Base-by-base conservation (phyloP, 1,140 invertebrate species). In the Cardiocondyla obscurior region DNA sequence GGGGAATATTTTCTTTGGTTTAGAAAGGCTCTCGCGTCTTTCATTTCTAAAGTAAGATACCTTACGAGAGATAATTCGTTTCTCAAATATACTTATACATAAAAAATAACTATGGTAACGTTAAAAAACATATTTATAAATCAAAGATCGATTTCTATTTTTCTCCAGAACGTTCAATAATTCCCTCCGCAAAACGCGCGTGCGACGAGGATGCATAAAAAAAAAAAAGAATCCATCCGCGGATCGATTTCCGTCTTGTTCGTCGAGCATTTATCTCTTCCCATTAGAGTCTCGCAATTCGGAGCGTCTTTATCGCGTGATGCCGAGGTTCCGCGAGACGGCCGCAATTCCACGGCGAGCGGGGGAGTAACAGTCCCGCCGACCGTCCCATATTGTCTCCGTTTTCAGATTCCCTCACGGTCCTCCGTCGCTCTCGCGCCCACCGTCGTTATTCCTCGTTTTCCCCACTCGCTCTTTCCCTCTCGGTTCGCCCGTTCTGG, bases 391-490 rank as follows among this genome's bases (percentile, higher is more conserved):
- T 42, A 69, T 79, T 69, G 62, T 53, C 44, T 51, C 46, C 49
- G 74, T 79, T 79, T 67, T 67, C 36, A 53, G 62, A 79, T 69
- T 79, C 33, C 46, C 62, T 67, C 22, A 25, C 22, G 46, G 42
- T 79, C 49, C 30, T 53, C 81, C 60, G 19, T 82, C 72, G 33
- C 49, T 82, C 49, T 64, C 44, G 62, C 72, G 14, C 22, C 42
- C 22, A 42, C 39, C 46, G 4, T 55, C 81, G 36, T 53, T 76
- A 58, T 74, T n/a, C 55, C 33, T 46, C 74, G 33, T 51, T 79
- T 42, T 67, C 46, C 33, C 46, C 33, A 25, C 42, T 69, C 19
- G 33, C 42, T 28, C 39, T 36, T 44, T 36, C 65, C 39, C 36
- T 44, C 64, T 49, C 65, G n/a, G 57, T 49, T 36, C 28, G 28